Percentiles rank a stretch among this genome's conserved stretches.
phyloP scores from a whole-genome alignment of 2,113 vertebrate species.

The Charina bottae region DNA sequence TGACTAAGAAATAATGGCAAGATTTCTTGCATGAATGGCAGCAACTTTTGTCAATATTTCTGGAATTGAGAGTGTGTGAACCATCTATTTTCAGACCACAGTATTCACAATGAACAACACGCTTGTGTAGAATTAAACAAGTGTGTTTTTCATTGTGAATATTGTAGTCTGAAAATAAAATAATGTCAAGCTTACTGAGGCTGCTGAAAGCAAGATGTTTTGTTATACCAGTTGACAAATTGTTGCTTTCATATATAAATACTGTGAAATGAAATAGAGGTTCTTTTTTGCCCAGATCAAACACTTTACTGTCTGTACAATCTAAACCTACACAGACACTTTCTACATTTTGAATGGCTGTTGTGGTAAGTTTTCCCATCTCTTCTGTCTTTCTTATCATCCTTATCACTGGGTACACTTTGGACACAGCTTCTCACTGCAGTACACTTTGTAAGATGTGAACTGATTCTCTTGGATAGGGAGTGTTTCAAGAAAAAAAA shows the following conservation, averaged over 20 bases:
- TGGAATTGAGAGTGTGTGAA: neutral
- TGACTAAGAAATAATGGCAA: neutral
- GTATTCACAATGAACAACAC: neutral
- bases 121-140: neutral
- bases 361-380: conserved; percentile 32
- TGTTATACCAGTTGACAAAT: neutral
- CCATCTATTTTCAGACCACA: neutral
- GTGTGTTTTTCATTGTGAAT: neutral
- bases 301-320: conserved; percentile 40
- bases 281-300: conserved; percentile 54
- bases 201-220: conserved; percentile 4
- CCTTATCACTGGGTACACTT: neutral
- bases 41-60: neutral
- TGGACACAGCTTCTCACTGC: conserved; percentile 14
- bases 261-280: conserved; percentile 42
- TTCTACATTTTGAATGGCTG: conserved; percentile 46
- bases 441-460: neutral
- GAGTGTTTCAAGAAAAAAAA: conserved; percentile 9
- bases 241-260: neutral
- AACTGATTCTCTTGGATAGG: neutral
- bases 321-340: conserved; percentile 36
- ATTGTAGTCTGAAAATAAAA: conserved; percentile 1
- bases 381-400: neutral
- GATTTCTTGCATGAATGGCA: neutral
- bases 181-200: neutral